Evolutionary conservation across 2,888 invertebrate genomes (phyloP), one percentile per base, ranked within the genome.

Genomic region (Amiota communis): DNA sequence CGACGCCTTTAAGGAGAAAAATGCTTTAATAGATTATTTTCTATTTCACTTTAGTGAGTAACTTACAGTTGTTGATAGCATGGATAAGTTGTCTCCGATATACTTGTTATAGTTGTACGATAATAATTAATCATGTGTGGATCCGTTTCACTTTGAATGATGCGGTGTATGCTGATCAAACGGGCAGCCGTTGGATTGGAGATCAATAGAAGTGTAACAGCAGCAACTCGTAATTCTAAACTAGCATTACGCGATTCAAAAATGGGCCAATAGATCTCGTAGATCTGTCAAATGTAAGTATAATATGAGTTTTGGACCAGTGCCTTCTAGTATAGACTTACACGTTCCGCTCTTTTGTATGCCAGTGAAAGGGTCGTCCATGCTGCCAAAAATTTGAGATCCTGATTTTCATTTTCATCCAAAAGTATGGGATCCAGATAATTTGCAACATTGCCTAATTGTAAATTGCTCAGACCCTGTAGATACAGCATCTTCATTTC

Each of bases 401-500:
- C 90, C 68, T 87, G 84, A 74, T 89, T 86, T 63, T 88, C 88
- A 23, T 84, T 85, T 72, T 94, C 92, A 78, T 94, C 93, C 1
- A 91, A 87, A 15, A 93, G 91, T 15, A 91, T 90, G 11, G 92
- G 91, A 73, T 90, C 90, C 76, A 92, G 84, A 80, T 91, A 92
- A 68, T 90, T 90, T 48, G 90, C 88, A 2, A 92, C 92, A 81
- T 91, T 91, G 8, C 91, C 91, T 46, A 93, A 81, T 78, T 93
- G 92, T 72, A 93, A 90, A 79, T 95, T 95, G 76, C 93, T 92
- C 0, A 95, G 88, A 0, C 94, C 95, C 86, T 94, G 93, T 0
- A 95, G 90, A 91, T 94, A 95, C 4, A 94, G 88, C 92, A 95
- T 92, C 75, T 94, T 92, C 77, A 93, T 93, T 73, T 93, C 91